Conservation (phyloP, 2,797 vertebrate species). For the Amniataba percoides region DNA sequence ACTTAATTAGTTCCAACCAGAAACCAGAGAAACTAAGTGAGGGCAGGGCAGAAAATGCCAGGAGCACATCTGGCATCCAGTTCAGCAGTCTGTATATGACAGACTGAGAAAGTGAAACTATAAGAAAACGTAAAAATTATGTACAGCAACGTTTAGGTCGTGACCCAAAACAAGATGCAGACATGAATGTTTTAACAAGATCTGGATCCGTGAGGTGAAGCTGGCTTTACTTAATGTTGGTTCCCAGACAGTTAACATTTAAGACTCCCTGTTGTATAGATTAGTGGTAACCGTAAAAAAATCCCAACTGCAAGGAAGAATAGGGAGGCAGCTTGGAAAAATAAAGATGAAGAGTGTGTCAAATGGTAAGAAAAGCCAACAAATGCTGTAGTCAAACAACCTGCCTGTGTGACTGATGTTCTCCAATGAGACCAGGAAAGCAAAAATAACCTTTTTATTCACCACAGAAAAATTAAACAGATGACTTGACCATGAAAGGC, state of each 20-base stretch:
- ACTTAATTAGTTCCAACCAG: slow-evolving; percentile 51
- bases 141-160: slow-evolving; percentile 6
- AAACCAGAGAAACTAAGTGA: slow-evolving; percentile 53
- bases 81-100: slow-evolving; percentile 15
- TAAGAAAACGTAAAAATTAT: slow-evolving; percentile 35
- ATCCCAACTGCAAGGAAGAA: slow-evolving; percentile 18
- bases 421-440: slow-evolving; percentile 11
- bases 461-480: slow-evolving; percentile 39
- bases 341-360: slow-evolving; percentile 17
- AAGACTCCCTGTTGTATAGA: slow-evolving; percentile 39
- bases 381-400: slow-evolving; percentile 32
- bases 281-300: slow-evolving; percentile 42
- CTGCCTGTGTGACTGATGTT: slow-evolving; percentile 37
- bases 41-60: slow-evolving; percentile 46
- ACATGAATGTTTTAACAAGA: slow-evolving; percentile 28
- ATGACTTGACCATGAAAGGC: slow-evolving; percentile 32
- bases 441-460: slow-evolving; percentile 31
- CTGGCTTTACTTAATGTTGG: slow-evolving; percentile 29
- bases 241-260: slow-evolving; percentile 38
- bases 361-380: slow-evolving; percentile 24
- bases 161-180: slow-evolving; percentile 36
- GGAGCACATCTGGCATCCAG: slow-evolving; percentile 63
- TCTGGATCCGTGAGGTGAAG: slow-evolving; percentile 23
- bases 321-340: slow-evolving; percentile 34
- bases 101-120: slow-evolving; percentile 35